phyloP scores from a whole-genome alignment of 2,888 invertebrate genomes.

The Apodemia zela region DNA sequence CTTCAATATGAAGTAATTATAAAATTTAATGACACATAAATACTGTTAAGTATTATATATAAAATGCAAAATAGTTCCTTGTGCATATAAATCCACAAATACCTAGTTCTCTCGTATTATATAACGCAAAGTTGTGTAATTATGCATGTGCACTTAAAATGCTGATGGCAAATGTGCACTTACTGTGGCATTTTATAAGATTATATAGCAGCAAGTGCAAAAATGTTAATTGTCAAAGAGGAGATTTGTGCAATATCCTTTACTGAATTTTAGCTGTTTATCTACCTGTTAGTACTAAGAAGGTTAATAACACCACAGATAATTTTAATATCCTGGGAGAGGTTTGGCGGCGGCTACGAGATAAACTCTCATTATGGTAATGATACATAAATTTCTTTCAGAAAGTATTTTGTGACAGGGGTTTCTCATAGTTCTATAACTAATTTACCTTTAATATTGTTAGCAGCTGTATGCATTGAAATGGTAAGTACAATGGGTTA shows the following conservation, averaged over 20 bases:
- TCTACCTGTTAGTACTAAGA: not conserved
- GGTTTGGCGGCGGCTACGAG: conserved; percentile 12
- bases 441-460: not conserved
- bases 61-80: conserved; percentile 8
- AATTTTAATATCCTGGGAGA: conserved; percentile 1
- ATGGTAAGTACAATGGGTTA: conserved; percentile 4
- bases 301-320: not conserved
- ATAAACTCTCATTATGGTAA: conserved; percentile 16
- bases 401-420: conserved; percentile 6
- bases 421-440: conserved; percentile 12
- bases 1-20: conserved; percentile 28
- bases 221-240: not conserved
- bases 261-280: not conserved
- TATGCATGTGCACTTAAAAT: not conserved
- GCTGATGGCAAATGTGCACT: not conserved
- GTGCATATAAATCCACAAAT: not conserved
- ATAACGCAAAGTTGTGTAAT: not conserved
- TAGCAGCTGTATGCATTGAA: conserved; percentile 1
- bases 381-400: conserved; percentile 19
- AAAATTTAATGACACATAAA: not conserved
- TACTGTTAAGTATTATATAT: not conserved
- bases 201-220: not conserved
- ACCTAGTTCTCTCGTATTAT: not conserved
- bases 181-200: not conserved
- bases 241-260: not conserved